Evolutionary conservation across 1,140 invertebrate species (phyloP).

Genomic region (Bradynema listronoti): DNA sequence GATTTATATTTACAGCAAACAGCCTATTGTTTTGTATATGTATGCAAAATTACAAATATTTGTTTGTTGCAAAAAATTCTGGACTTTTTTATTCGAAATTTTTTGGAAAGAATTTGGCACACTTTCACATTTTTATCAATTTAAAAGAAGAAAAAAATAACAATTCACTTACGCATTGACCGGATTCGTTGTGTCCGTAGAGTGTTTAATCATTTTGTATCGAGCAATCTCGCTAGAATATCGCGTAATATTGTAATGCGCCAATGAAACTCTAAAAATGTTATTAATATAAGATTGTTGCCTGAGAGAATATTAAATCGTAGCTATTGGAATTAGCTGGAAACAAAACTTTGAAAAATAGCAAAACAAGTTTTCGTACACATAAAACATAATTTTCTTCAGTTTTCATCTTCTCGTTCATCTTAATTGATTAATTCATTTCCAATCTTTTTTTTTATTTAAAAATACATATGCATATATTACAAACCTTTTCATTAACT

Average conservation of each 20-base stretch:
- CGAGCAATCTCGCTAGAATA: slow-evolving; percentile 57
- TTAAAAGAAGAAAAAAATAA: slow-evolving; percentile 1
- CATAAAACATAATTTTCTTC: too few species aligned
- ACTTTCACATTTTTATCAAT: slow-evolving; percentile 3
- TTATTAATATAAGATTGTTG: too few species aligned
- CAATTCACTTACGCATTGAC: slow-evolving; percentile 45
- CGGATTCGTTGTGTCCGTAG: slow-evolving; percentile 51
- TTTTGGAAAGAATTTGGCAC: slow-evolving; percentile 11
- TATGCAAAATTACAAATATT: too few species aligned
- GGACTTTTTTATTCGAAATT: slow-evolving; percentile 1
- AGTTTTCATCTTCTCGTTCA: too few species aligned
- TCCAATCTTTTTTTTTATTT: background rate
- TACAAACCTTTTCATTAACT: too few species aligned
- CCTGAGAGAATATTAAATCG: too few species aligned
- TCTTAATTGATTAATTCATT: too few species aligned
- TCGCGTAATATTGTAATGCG: slow-evolving; percentile 49
- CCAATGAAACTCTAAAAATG: slow-evolving; percentile 42
- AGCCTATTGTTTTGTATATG: too few species aligned
- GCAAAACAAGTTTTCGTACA: too few species aligned
- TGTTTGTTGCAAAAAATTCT: background rate
- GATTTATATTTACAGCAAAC: too few species aligned
- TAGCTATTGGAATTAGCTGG: too few species aligned
- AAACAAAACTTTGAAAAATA: slow-evolving; percentile 2
- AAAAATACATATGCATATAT: slow-evolving; percentile 3
- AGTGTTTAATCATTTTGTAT: slow-evolving; percentile 60